phyloP scores from a whole-genome alignment of 2,888 invertebrate genomes.

The Lepidonotus clava region DNA sequence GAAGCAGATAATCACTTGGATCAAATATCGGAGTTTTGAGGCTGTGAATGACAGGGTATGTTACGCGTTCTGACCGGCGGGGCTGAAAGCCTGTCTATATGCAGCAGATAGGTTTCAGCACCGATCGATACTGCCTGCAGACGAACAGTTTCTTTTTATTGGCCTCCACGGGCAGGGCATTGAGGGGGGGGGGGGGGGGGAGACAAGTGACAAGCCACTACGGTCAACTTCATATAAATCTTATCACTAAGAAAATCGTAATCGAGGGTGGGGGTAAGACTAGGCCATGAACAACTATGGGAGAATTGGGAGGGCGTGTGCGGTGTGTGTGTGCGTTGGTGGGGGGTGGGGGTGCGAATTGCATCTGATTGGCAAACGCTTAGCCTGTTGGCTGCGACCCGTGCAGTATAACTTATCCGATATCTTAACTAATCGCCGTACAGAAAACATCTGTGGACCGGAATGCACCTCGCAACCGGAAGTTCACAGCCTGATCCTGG shows the following conservation, averaged over 20 bases:
- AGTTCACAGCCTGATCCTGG: constrained; percentile 40
- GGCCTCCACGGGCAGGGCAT: neutral
- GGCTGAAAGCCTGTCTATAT: constrained; percentile 50
- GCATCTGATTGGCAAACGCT: neutral
- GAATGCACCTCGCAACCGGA: constrained; percentile 29
- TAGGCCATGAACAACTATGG: too few relatives aligned
- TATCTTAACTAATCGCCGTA: constrained; percentile 37
- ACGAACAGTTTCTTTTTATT: constrained; percentile 48
- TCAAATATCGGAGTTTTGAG: constrained; percentile 44
- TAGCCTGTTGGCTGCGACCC: neutral
- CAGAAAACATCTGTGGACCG: constrained; percentile 8
- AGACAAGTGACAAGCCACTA: constrained; percentile 25
- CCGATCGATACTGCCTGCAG: constrained; percentile 37
- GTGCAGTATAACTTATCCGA: constrained; percentile 36
- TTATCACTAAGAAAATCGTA: too few relatives aligned
- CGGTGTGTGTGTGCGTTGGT: neutral
- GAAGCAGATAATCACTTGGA: constrained; percentile 38
- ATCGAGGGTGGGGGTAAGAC: too few relatives aligned
- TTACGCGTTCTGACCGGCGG: constrained; percentile 29
- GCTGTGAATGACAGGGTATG: constrained; percentile 49
- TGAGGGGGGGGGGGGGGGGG: neutral
- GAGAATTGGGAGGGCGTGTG: neutral
- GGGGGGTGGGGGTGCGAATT: neutral
- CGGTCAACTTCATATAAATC: constrained; percentile 14
- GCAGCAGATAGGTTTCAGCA: constrained; percentile 51